Evolutionary conservation across 2,888 invertebrate species (phyloP), one percentile per base, ranked within the genome.

Genomic region (Poecilus cupreus): DNA sequence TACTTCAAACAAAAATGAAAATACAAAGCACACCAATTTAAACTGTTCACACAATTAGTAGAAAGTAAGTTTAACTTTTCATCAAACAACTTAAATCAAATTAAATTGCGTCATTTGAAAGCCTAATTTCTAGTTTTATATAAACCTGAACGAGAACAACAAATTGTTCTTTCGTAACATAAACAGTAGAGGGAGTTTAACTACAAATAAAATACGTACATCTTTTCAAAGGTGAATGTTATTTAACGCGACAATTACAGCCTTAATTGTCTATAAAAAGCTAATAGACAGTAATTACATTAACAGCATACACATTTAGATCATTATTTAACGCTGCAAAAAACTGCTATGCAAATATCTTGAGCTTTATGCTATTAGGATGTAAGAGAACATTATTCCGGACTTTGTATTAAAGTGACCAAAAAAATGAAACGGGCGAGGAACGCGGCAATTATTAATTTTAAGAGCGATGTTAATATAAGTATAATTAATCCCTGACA

Each of bases 261-360:
- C 10, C 32, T 75, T 75, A 32, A 75, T 51, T 26, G 75, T 51
- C 51, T n/a, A 51, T 75, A 49, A 75, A 75, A 75, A 75, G 26
- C 32, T 75, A 75, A 75, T 51, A 72, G 43, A 72, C 11, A 75
- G 51, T 75, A 75, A 75, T 75, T 51, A 51, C 75, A 75, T 75
- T 51, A 51, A 11, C 11, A 75, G 22, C 43, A 46, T 22, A 57
- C 57, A 57, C 10, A 22, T 39, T 37, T 10, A 70, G 70, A 16
- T 11, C 49, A 74, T 22, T n/a, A 70, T 54, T 57, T 26, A 5
- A 16, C 18, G 13, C 16, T 22, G 43, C 46, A 43, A 43, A 77
- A 60, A 39, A 43, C 49, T 4, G 10, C 37, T 26, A 43, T 43
- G 43, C n/a, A 60, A 60, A 60, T 60, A 60, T 24, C 6, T 26